These are phyloP conservation scores for Stegostoma tigrinum DNA, from an alignment of 2,113 vertebrate genomes.

Conservation along the genomic window DNA sequence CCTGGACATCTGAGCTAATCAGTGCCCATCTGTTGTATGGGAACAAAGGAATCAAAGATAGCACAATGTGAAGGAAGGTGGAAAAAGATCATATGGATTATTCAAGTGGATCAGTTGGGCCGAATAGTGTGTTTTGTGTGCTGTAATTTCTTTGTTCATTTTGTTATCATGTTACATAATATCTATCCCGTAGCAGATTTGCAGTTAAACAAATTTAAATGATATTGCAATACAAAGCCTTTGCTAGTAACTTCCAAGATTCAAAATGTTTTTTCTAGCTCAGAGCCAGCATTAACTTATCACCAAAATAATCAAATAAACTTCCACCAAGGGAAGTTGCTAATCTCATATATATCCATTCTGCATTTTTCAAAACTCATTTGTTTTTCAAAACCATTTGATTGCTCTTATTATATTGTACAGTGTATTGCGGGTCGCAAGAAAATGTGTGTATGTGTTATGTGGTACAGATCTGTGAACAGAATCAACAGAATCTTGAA, in stretches of 20 bases:
- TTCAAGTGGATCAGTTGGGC: neutral
- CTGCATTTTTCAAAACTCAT: neutral
- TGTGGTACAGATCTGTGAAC: neutral
- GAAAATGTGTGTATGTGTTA: neutral
- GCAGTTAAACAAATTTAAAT: neutral
- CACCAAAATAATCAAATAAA: neutral
- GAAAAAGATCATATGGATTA: neutral
- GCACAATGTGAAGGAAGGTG: neutral
- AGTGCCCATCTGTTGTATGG: too few relatives aligned
- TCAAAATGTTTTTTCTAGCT: neutral
- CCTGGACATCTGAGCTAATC: too few relatives aligned
- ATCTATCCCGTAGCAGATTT: neutral
- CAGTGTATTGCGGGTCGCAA: neutral
- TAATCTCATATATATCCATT: neutral
- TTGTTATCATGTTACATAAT: neutral
- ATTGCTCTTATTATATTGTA: neutral
- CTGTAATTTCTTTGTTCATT: neutral
- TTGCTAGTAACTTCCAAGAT: neutral
- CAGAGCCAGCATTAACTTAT: neutral
- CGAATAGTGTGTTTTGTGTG: neutral
- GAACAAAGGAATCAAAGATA: neutral
- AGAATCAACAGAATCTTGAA: neutral
- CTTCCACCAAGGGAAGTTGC: neutral
- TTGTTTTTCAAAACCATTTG: slow-evolving; percentile 3
- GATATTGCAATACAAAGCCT: neutral